Conservation (phyloP, 2,113 vertebrate species). For the Peucedramus taeniatus region DNA sequence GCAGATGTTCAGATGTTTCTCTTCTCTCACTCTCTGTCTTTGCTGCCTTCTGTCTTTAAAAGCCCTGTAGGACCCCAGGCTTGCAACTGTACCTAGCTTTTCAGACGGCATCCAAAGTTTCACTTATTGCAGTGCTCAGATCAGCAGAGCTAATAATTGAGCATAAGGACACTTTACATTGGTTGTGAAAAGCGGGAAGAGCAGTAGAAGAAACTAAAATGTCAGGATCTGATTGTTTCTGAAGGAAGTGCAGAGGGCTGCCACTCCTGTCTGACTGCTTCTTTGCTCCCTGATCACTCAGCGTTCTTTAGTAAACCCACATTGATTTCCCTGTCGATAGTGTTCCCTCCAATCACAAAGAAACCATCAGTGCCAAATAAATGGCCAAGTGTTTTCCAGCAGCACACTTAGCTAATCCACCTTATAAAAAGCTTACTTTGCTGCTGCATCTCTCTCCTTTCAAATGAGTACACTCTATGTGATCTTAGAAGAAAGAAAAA, state of each 20-base stretch:
- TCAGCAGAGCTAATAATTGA: not conserved
- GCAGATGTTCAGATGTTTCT: conserved; percentile 69
- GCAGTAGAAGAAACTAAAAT: not conserved
- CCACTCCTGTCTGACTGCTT: not conserved
- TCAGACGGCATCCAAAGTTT: not conserved
- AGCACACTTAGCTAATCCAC: conserved; percentile 26
- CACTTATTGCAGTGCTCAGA: not conserved
- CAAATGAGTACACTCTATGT: not conserved
- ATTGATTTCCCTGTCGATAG: conserved; percentile 70
- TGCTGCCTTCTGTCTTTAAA: conserved; percentile 27
- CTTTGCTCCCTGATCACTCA: conserved; percentile 32
- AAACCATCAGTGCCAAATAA: conserved; percentile 51
- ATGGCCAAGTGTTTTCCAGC: conserved; percentile 54
- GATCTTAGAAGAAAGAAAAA: conserved; percentile 34
- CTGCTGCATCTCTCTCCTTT: not conserved
- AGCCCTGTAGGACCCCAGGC: not conserved
- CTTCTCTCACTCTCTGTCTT: not conserved
- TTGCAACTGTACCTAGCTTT: not conserved
- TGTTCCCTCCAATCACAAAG: conserved; percentile 66
- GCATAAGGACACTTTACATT: not conserved
- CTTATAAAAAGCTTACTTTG: conserved; percentile 7
- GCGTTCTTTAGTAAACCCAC: conserved; percentile 40
- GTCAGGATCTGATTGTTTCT: not conserved
- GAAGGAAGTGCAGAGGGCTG: not conserved
- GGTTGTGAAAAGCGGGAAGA: not conserved